phyloP scores from a whole-genome alignment of 2,797 vertebrate species.

The Limosa lapponica region DNA sequence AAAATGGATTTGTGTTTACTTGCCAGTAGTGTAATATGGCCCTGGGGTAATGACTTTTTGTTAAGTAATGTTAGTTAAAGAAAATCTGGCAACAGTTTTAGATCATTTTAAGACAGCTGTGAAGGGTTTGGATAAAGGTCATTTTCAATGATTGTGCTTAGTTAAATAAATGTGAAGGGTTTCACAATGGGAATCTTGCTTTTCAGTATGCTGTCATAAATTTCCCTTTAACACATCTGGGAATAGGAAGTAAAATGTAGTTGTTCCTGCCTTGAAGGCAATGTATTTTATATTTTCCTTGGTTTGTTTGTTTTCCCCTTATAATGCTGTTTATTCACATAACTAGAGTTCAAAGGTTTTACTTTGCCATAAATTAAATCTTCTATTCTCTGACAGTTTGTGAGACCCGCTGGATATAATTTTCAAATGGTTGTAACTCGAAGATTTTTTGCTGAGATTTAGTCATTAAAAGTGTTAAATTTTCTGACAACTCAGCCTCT shows the following conservation, averaged over 20 bases:
- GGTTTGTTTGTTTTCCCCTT: slow-evolving; percentile 76
- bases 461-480: slow-evolving; percentile 70
- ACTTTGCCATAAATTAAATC: slow-evolving; percentile 76
- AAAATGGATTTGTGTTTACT: slow-evolving; percentile 75
- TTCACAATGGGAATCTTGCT: slow-evolving; percentile 78
- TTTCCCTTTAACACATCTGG: slow-evolving; percentile 77
- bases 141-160: slow-evolving; percentile 79
- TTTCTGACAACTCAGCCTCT: slow-evolving; percentile 70
- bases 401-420: slow-evolving; percentile 61
- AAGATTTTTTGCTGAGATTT: slow-evolving; percentile 57
- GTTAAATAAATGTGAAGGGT: slow-evolving; percentile 79
- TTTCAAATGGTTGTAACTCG: slow-evolving; percentile 63
- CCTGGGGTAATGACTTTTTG: slow-evolving; percentile 74
- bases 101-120: slow-evolving; percentile 79
- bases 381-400: slow-evolving; percentile 69
- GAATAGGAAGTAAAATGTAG: slow-evolving; percentile 74
- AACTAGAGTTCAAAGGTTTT: slow-evolving; percentile 72
- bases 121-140: slow-evolving; percentile 80
- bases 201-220: slow-evolving; percentile 77
- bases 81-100: slow-evolving; percentile 79
- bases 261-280: slow-evolving; percentile 78
- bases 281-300: slow-evolving; percentile 77
- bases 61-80: slow-evolving; percentile 80
- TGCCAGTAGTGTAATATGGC: slow-evolving; percentile 71
- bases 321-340: slow-evolving; percentile 77